A percentile compares a stretch with the other conserved stretches of the same genome.
These are phyloP conservation scores for Trogon surrucura DNA, from an alignment of 2,113 vertebrate genomes.

Conservation along the genomic window DNA sequence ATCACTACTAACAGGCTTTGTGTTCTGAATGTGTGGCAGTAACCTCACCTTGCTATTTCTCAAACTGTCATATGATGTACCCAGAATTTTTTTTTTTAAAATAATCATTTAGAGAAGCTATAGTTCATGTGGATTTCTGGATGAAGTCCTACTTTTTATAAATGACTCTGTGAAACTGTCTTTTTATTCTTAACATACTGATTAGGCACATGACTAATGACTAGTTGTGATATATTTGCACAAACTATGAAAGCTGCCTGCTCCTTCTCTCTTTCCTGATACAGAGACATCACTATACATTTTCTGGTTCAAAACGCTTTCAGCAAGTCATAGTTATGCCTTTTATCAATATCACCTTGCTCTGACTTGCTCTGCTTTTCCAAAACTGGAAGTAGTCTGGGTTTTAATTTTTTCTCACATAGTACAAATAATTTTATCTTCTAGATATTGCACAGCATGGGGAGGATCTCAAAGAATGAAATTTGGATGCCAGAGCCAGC, in stretches of 20 bases:
- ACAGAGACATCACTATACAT: neutral
- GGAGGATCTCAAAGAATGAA: conserved; percentile 82
- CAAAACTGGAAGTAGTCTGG: neutral
- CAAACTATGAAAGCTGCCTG: neutral
- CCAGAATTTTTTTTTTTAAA: neutral
- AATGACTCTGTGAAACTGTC: neutral
- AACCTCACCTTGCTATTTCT: neutral
- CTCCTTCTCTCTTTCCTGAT: neutral
- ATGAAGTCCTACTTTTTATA: neutral
- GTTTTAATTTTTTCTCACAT: neutral
- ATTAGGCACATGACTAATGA: neutral
- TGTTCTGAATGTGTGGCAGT: rapidly evolving
- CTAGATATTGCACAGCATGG: conserved; percentile 86
- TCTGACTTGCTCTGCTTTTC: neutral
- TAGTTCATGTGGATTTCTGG: neutral
- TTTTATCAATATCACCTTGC: neutral
- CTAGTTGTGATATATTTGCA: neutral
- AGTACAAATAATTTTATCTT: conserved; percentile 30
- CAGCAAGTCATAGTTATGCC: neutral
- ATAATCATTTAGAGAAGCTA: neutral
- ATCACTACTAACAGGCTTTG: neutral
- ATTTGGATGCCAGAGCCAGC: conserved; percentile 88
- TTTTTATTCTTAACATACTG: neutral
- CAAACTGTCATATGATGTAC: neutral
- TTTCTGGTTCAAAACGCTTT: neutral